Evolutionary conservation across 2,888 invertebrate genomes (phyloP).

Genomic region (Hipparchia semele): DNA sequence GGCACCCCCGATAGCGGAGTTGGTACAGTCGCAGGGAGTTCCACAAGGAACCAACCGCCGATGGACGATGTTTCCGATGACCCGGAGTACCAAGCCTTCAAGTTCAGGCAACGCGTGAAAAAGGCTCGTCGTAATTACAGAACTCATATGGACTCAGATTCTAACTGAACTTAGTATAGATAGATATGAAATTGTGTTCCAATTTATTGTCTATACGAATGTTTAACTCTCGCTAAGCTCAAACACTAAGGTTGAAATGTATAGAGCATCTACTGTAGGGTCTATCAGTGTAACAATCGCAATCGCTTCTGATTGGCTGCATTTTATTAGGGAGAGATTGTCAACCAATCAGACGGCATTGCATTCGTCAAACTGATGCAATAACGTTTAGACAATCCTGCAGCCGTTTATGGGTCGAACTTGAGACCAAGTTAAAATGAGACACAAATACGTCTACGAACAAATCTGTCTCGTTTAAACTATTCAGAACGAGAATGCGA

Average conservation of each 20-base stretch:
- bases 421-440: no score
- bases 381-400: no score
- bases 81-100: slow-evolving; percentile 76
- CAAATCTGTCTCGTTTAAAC: no score
- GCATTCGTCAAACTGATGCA: no score
- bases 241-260: not conserved
- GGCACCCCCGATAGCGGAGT: slow-evolving; percentile 69
- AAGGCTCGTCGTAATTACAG: slow-evolving; percentile 85
- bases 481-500: no score
- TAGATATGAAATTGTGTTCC: slow-evolving; percentile 28
- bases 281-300: no score
- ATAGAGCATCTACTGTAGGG: no score
- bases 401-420: no score
- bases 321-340: no score
- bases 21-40: slow-evolving; percentile 64
- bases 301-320: no score
- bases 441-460: no score
- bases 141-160: slow-evolving; percentile 86
- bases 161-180: slow-evolving; percentile 74
- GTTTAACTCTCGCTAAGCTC: not conserved
- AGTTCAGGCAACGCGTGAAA: slow-evolving; percentile 83
- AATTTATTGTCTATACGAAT: not conserved
- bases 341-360: no score
- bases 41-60: slow-evolving; percentile 56
- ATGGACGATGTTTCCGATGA: slow-evolving; percentile 70